phyloP scores from a whole-genome alignment of 92 coral and sea anemone genomes.

The Bergia puertoricense region DNA sequence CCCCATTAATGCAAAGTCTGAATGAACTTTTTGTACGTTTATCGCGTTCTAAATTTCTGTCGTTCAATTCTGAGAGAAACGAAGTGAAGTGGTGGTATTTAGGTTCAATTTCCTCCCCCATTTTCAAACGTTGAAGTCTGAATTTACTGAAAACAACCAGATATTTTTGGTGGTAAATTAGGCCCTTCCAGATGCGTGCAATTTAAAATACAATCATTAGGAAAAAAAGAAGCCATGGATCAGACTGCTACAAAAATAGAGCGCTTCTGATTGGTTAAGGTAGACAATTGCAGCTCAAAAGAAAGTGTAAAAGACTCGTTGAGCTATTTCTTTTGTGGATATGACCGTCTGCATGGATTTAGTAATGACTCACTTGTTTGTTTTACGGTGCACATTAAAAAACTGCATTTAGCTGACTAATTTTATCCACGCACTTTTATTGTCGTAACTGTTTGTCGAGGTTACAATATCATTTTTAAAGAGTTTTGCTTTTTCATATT shows the following conservation, averaged over 20 bases:
- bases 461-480: not conserved
- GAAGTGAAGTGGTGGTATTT: not conserved
- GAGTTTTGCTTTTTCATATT: not conserved
- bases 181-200: not conserved
- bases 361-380: not conserved
- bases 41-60: not conserved
- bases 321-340: conserved; percentile 2
- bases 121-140: not conserved
- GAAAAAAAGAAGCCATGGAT: not conserved
- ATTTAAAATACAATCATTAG: not conserved
- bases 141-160: not conserved
- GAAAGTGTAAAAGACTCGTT: not conserved
- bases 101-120: not conserved
- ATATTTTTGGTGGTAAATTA: not conserved
- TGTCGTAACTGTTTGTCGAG: not conserved
- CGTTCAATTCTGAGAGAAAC: not conserved
- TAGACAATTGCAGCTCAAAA: not conserved
- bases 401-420: not conserved
- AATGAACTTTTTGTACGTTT: not conserved
- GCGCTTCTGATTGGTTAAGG: not conserved
- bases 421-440: not conserved
- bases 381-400: not conserved
- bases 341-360: not conserved
- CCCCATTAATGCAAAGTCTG: conserved; percentile 5
- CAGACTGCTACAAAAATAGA: not conserved